These are phyloP conservation scores for Iphiclides podalirius DNA, from an alignment of 2,888 invertebrate species.

Conservation along the genomic window DNA sequence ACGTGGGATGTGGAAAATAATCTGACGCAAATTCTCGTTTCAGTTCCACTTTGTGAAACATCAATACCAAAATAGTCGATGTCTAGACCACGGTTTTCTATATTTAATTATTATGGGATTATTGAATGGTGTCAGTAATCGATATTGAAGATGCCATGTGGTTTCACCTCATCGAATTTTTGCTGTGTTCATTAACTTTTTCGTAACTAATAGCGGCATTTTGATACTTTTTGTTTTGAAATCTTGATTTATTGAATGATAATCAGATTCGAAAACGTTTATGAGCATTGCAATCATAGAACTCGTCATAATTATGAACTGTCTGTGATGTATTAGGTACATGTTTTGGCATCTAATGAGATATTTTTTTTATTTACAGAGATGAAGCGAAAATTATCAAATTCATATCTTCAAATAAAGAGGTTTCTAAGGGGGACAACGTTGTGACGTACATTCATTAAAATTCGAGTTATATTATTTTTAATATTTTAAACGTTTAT, in stretches of 20 bases:
- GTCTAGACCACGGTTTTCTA: not conserved
- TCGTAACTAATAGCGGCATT: too few species aligned
- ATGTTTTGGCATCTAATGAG: not conserved
- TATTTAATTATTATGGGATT: slow-evolving; percentile 1
- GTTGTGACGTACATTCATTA: slow-evolving; percentile 68
- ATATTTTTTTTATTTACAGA: slow-evolving; percentile 50
- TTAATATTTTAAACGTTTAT: slow-evolving; percentile 38
- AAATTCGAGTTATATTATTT: slow-evolving; percentile 43
- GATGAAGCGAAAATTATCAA: slow-evolving; percentile 66
- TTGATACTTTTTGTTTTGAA: too few species aligned
- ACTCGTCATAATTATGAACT: not conserved
- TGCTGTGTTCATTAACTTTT: not conserved
- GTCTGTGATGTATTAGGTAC: not conserved
- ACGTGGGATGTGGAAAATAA: slow-evolving; percentile 12
- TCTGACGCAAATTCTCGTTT: slow-evolving; percentile 19
- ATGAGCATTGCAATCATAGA: too few species aligned
- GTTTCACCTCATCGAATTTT: slow-evolving; percentile 1
- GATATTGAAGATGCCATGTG: slow-evolving; percentile 51
- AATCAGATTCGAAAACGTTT: too few species aligned
- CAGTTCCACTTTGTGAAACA: slow-evolving; percentile 3
- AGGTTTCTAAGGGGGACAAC: slow-evolving; percentile 56
- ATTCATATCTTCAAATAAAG: slow-evolving; percentile 52
- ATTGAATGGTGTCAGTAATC: slow-evolving; percentile 56
- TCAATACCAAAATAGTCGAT: slow-evolving; percentile 1
- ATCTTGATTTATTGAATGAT: too few species aligned